These are phyloP conservation scores for Amphipyra berbera DNA, from an alignment of 2,888 invertebrate species.

Conservation along the genomic window DNA sequence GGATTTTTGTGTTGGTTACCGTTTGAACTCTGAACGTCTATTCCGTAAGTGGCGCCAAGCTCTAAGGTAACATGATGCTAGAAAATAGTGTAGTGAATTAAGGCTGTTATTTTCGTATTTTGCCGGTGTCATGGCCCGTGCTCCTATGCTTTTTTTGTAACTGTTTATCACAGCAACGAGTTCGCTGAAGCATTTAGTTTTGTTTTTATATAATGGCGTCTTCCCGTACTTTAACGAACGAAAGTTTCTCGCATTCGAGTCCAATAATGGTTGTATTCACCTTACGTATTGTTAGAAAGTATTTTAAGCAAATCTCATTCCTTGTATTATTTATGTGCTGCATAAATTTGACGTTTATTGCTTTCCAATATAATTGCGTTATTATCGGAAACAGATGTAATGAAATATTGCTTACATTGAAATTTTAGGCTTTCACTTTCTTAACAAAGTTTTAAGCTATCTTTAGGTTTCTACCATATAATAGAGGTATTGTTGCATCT, in stretches of 20 bases:
- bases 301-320: conserved; percentile 64
- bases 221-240: conserved; percentile 61
- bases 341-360: conserved; percentile 50
- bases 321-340: conserved; percentile 62
- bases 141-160: conserved; percentile 67
- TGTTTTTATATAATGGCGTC: conserved; percentile 68
- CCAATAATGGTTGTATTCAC: conserved; percentile 68
- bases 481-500: conserved; percentile 36
- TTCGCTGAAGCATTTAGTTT: conserved; percentile 64
- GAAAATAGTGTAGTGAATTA: conserved; percentile 56
- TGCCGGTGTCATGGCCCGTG: conserved; percentile 63
- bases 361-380: conserved; percentile 57
- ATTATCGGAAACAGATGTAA: conserved; percentile 52
- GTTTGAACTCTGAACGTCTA: conserved; percentile 61
- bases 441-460: conserved; percentile 24
- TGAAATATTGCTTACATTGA: conserved; percentile 47
- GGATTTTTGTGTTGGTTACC: conserved; percentile 68
- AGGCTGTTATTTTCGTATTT: conserved; percentile 64
- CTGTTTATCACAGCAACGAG: conserved; percentile 51
- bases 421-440: conserved; percentile 60
- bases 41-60: conserved; percentile 58
- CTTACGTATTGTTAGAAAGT: conserved; percentile 76
- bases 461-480: conserved; percentile 38
- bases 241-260: conserved; percentile 67
- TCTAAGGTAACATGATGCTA: conserved; percentile 47